phyloP scores from a whole-genome alignment of 2,888 invertebrate genomes.

The Protodeltote pygarga region DNA sequence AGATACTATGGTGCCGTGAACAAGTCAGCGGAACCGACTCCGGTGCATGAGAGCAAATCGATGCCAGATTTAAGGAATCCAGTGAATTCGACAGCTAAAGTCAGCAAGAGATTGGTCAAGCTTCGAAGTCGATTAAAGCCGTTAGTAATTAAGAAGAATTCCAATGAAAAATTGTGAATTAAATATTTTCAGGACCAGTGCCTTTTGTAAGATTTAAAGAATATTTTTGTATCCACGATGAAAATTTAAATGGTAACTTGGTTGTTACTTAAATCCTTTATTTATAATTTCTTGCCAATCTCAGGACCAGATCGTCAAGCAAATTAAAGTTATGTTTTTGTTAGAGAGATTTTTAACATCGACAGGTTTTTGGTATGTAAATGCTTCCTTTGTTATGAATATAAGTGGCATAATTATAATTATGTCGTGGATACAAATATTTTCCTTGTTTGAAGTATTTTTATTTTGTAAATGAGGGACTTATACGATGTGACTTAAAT shows the following conservation, averaged over 20 bases:
- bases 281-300: constrained; percentile 10
- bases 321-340: background rate
- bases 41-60: constrained; percentile 81
- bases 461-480: background rate
- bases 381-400: background rate
- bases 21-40: constrained; percentile 59
- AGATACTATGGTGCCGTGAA: constrained; percentile 85
- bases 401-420: background rate
- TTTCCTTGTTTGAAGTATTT: background rate
- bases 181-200: background rate
- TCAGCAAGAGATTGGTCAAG: constrained; percentile 80
- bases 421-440: background rate
- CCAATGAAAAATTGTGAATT: constrained; percentile 71
- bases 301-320: background rate
- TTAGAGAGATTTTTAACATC: background rate
- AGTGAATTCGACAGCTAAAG: constrained; percentile 61
- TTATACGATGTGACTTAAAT: background rate
- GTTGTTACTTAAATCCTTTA: background rate
- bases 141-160: constrained; percentile 79
- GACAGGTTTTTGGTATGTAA: constrained; percentile 1
- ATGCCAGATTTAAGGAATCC: constrained; percentile 82
- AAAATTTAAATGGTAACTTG: background rate
- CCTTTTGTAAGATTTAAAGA: constrained; percentile 31
- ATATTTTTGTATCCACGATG: background rate
- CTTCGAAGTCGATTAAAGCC: constrained; percentile 79